Base-by-base conservation (phyloP, 2,888 invertebrate species). In the Drosophila formosana region DNA sequence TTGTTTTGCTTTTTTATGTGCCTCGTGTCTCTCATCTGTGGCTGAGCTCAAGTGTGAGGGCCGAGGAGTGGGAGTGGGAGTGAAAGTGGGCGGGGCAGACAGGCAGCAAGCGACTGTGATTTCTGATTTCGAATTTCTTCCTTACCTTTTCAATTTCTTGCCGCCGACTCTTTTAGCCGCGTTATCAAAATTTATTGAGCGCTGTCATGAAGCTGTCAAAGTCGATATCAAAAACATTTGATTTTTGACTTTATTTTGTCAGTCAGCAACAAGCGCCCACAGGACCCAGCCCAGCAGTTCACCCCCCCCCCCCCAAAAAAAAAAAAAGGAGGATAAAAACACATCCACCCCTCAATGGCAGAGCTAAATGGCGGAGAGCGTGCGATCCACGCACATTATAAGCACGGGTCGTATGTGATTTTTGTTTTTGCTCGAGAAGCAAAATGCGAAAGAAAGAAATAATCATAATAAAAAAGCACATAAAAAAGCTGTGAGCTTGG, bases 141-240 rank as follows among this genome's bases (percentile, higher is more conserved):
- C 52, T 41, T 62, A 68, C 80, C 69, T 67, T 80, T 83, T 66
- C 78, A 72, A 72, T 81, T 75, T 61, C 68, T 65, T 65, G 53
- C 58, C 57, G 55, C 37, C 64, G 63, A 66, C 56, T 68, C 76
- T 76, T 68, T 79, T 65, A 56, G 83, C 68, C 71, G 73, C 66
- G 86, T 86, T 89, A 86, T 86, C 81, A 87, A 83, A 89, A 91
- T 91, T 90, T 90, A 90, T 90, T 86, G 88, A 87, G 88, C 81
- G 79, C 89, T 89, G 90, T 91, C 91, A 91, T 83, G 88, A 89
- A 86, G 88, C 88, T 91, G 91, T 90, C 91, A 91, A 90, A 82
- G 79, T 89, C 82, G 81, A 82, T 81, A 82, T 82, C 80, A 80
- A 84, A 83, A 89, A 88, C 88, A 88, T 89, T 89, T 89, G 81